Evolutionary conservation across 1,140 invertebrate species (phyloP), one percentile per base, ranked within the genome.

Genomic region (Carcinoscorpius rotundicauda): DNA sequence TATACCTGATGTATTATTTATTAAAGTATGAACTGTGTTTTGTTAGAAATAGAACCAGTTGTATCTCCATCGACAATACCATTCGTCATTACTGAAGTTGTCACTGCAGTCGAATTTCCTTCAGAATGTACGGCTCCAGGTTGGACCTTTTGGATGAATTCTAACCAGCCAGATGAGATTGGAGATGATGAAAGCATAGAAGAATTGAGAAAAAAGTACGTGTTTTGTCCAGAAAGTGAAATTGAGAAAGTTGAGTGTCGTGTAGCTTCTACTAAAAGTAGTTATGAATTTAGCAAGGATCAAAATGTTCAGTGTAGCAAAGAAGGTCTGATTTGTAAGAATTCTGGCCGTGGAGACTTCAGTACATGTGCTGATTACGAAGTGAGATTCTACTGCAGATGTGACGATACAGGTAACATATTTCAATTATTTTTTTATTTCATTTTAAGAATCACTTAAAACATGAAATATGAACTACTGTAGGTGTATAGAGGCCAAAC

Each of bases 121-220:
- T 29, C 29, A 29, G 51, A 52, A 3, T 64, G 63, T 8, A 48
- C 61, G 5, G 49, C 63, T 11, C 66, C 59, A 11, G 74, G 73
- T 5, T 80, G 78, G 78, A 77, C 76, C 58, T 70, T 71, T 3
- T 80, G 78, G 78, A 75, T 78, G 68, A 79, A 73, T 66, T 64
- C 68, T 4, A 65, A 72, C 53, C 65, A 63, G 11, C 78, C 78
- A 6, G 72, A 74, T 49, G 58, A 64, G 3, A 63, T 68, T 49
- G 74, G 76, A 48, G 76, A 78, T 66, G 73, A 73, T 63, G 76
- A 79, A 66, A 73, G 73, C 5, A 60, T 76, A 10, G 69, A 69
- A n/a, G 66, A 70, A 10, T 66, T 79, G 63, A 69, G 73, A n/a
- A 66, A 69, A 8, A 66, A 72, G 49, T 69, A 74, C 11, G 58